Evolutionary conservation across 2,113 vertebrate species (phyloP).

Genomic region (Hyaena hyaena): DNA sequence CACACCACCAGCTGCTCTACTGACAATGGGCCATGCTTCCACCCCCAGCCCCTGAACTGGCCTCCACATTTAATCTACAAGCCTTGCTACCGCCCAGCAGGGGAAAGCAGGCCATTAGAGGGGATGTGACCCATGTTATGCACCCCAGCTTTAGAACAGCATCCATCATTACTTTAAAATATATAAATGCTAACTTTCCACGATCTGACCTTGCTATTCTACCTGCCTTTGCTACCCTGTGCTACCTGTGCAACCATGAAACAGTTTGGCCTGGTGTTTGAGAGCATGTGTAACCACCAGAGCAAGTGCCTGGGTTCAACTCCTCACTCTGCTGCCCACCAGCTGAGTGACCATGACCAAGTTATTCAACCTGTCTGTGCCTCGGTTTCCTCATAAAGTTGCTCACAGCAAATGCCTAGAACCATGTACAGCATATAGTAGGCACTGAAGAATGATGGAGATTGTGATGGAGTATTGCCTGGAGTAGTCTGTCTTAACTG

Average conservation of each 20-base stretch:
- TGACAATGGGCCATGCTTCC: not conserved
- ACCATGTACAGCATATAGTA: rapidly evolving
- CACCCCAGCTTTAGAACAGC: not conserved
- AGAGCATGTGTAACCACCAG: not conserved
- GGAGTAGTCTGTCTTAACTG: not conserved
- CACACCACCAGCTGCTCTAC: not conserved
- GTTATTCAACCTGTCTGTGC: not conserved
- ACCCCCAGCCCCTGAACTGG: not conserved
- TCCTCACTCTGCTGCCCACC: not conserved
- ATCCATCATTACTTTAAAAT: not conserved
- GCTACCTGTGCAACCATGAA: not conserved
- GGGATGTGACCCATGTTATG: no score
- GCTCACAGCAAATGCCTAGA: not conserved
- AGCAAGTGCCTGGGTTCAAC: not conserved
- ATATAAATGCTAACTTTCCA: not conserved
- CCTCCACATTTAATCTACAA: not conserved
- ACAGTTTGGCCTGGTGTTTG: not conserved
- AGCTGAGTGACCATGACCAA: not conserved
- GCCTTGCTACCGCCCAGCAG: not conserved
- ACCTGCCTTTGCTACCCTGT: not conserved
- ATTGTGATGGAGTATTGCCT: not conserved
- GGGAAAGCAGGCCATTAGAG: not conserved
- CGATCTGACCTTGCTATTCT: not conserved
- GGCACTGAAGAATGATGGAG: not conserved
- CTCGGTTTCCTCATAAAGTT: not conserved